These are phyloP conservation scores for Protomyctophum bolini DNA, from an alignment of 2,113 vertebrate species.

Conservation along the genomic window DNA sequence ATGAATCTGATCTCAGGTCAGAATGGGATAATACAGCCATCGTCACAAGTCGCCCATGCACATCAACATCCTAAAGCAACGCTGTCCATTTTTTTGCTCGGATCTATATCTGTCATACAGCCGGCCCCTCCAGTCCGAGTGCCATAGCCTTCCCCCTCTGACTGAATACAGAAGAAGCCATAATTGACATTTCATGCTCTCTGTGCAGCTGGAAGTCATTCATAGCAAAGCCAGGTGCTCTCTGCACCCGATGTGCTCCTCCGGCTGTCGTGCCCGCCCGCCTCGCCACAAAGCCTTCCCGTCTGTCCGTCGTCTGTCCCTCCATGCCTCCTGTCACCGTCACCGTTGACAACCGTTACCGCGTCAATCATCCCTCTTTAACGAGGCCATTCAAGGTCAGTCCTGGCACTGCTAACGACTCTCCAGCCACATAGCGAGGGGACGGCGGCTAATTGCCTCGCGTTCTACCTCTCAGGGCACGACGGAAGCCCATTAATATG, in stretches of 20 bases:
- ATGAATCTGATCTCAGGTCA: too few species aligned
- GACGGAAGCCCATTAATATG: constrained; percentile 66
- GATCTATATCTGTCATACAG: neutral
- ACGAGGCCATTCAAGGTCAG: constrained; percentile 70
- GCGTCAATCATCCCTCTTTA: constrained; percentile 57
- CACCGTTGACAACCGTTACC: constrained; percentile 35
- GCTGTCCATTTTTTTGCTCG: neutral
- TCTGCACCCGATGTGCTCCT: constrained; percentile 17
- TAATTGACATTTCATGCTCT: constrained; percentile 7
- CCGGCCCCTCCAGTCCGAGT: neutral
- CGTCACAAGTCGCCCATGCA: neutral
- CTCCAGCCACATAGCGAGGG: constrained; percentile 46
- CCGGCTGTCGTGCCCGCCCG: constrained; percentile 26
- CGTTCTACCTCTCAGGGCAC: constrained; percentile 48
- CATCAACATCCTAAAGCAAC: neutral
- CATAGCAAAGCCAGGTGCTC: constrained; percentile 40
- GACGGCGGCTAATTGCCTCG: constrained; percentile 59
- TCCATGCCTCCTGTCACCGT: constrained; percentile 12
- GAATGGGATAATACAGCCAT: too few species aligned
- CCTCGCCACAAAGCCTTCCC: constrained; percentile 23
- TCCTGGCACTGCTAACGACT: constrained; percentile 27
- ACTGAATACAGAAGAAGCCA: neutral
- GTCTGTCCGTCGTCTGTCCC: constrained; percentile 28
- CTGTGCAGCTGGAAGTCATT: constrained; percentile 24
- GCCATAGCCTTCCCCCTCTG: neutral